Percentiles rank a stretch among this genome's conserved stretches.
Conservation (phyloP, 2,113 vertebrate genomes). For the Gymnorhina tibicen region DNA sequence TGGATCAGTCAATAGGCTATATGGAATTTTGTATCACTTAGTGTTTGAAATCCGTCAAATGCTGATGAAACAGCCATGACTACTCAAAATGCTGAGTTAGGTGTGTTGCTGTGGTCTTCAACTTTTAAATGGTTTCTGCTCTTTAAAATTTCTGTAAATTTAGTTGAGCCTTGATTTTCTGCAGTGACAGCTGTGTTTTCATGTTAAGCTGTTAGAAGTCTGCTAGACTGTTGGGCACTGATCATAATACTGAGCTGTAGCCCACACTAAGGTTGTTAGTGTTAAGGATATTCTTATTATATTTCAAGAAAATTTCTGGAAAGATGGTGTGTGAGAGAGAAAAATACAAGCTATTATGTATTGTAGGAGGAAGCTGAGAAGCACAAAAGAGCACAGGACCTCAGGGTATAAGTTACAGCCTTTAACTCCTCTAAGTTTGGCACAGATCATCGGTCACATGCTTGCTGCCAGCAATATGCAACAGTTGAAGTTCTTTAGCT, state of each 20-base stretch:
- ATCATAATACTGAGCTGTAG: neutral
- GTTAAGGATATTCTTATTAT: neutral
- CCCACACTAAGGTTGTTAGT: neutral
- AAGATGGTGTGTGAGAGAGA: neutral
- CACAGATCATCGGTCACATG: neutral
- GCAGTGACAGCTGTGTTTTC: neutral
- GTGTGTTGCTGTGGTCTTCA: neutral
- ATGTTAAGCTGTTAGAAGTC: neutral
- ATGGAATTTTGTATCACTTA: neutral
- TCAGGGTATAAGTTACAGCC: neutral
- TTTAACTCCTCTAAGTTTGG: neutral
- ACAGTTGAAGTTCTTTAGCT: neutral
- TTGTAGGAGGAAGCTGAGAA: neutral
- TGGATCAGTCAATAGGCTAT: neutral
- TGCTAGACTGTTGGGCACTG: neutral
- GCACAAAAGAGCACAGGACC: neutral
- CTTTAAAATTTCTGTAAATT: neutral
- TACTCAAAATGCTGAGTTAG: neutral
- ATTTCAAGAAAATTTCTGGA: neutral
- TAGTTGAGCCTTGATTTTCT: neutral
- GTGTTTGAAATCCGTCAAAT: neutral
- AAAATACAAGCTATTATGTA: neutral
- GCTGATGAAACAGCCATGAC: neutral
- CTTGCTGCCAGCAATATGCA: neutral
- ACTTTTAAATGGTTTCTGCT: neutral